Evolutionary conservation across 2,888 invertebrate genomes (phyloP).

Genomic region (Spialia ferax): DNA sequence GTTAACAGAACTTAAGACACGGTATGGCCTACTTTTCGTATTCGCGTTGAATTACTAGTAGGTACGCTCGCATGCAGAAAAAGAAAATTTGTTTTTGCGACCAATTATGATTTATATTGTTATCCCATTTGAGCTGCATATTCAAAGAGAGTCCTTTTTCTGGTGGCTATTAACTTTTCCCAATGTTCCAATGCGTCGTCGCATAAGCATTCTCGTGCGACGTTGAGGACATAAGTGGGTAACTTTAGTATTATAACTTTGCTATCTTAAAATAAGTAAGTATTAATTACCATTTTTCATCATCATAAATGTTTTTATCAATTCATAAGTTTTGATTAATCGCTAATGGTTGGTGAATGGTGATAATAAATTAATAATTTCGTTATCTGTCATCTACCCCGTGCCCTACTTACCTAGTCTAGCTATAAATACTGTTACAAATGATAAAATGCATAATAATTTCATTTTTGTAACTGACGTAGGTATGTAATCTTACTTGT

Average conservation of each 20-base stretch:
- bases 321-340: conserved; percentile 17
- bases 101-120: background rate
- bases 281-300: background rate
- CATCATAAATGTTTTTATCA: conserved; percentile 12
- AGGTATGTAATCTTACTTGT: too few species aligned
- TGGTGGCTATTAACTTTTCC: too few species aligned
- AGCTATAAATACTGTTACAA: too few species aligned
- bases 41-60: background rate
- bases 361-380: conserved; percentile 11
- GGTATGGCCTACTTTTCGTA: background rate
- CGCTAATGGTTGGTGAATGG: conserved; percentile 1
- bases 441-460: too few species aligned
- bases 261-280: background rate
- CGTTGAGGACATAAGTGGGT: too few species aligned
- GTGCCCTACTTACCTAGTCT: conserved; percentile 11
- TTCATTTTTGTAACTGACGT: too few species aligned
- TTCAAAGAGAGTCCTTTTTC: too few species aligned
- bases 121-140: background rate
- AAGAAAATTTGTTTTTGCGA: background rate
- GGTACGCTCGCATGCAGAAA: background rate
- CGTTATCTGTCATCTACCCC: conserved; percentile 31
- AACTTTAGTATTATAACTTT: background rate
- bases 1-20: background rate
- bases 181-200: too few species aligned
- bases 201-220: too few species aligned